Evolutionary conservation across 2,888 invertebrate genomes (phyloP).

Genomic region (Rhyacophila evoluta): DNA sequence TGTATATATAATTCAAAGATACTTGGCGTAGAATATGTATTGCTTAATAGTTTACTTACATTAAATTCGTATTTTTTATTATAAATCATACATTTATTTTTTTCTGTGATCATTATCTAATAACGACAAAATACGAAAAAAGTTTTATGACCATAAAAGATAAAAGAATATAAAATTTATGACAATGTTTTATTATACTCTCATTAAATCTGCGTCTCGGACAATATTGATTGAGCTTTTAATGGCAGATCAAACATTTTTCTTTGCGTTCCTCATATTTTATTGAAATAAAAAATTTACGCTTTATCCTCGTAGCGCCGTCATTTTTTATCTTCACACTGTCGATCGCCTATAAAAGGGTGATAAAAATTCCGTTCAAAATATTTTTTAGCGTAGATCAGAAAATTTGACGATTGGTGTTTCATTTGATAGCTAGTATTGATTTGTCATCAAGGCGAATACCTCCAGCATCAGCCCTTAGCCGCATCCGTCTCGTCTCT

Average conservation of each 20-base stretch:
- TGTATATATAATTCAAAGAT: too few relatives aligned
- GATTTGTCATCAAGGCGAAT: constrained; percentile 48
- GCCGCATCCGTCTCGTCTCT: constrained; percentile 19
- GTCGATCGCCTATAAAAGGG: neutral
- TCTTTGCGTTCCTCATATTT: neutral
- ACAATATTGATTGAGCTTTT: neutral
- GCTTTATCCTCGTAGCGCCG: neutral
- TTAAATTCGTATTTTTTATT: too few relatives aligned
- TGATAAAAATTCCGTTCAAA: neutral
- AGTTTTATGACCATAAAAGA: too few relatives aligned
- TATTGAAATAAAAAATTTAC: neutral
- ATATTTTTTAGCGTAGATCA: constrained; percentile 12
- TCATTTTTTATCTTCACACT: neutral
- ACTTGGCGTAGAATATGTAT: too few relatives aligned
- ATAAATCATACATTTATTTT: too few relatives aligned
- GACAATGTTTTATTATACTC: neutral
- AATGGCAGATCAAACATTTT: neutral
- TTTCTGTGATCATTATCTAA: too few relatives aligned
- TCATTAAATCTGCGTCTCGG: neutral
- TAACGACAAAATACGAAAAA: too few relatives aligned
- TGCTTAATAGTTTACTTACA: too few relatives aligned
- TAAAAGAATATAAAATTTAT: too few relatives aligned
- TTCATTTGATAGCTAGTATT: constrained; percentile 32
- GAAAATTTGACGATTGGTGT: constrained; percentile 14
- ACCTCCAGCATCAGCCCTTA: neutral